Percentiles rank a stretch among this genome's conserved stretches.
Conservation (phyloP, 2,113 vertebrate species). For the Limanda limanda region DNA sequence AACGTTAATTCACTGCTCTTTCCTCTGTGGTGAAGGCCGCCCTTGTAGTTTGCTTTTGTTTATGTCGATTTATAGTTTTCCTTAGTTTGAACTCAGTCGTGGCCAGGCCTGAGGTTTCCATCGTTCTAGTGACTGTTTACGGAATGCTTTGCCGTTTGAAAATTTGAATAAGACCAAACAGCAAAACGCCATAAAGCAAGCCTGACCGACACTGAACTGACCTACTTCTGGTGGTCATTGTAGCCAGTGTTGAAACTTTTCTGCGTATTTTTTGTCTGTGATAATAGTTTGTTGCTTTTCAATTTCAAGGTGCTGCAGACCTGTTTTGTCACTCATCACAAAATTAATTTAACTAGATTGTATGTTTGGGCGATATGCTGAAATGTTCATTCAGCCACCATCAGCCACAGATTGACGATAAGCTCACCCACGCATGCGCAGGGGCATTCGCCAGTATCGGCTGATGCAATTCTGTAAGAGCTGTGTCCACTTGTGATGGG, state of each 20-base stretch:
- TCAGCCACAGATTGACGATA: too few relatives aligned
- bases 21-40: slow-evolving; percentile 25
- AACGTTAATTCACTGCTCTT: slow-evolving; percentile 52
- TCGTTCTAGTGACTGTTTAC: too few relatives aligned
- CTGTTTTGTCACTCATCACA: not conserved
- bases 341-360: not conserved
- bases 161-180: not conserved
- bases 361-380: too few relatives aligned
- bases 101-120: not conserved
- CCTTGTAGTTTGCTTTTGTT: slow-evolving; percentile 49
- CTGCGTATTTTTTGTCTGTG: not conserved
- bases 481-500: too few relatives aligned
- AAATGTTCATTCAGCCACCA: too few relatives aligned
- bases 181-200: not conserved
- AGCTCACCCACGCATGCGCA: too few relatives aligned
- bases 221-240: not conserved
- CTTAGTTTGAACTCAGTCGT: not conserved
- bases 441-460: too few relatives aligned
- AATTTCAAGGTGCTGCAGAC: not conserved
- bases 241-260: slow-evolving; percentile 12
- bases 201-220: not conserved
- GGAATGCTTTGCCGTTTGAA: not conserved
- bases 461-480: too few relatives aligned
- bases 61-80: slow-evolving; percentile 15
- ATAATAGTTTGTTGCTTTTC: not conserved